phyloP scores from a whole-genome alignment of 64 coral and sea anemone species.

The Montipora foliosa region DNA sequence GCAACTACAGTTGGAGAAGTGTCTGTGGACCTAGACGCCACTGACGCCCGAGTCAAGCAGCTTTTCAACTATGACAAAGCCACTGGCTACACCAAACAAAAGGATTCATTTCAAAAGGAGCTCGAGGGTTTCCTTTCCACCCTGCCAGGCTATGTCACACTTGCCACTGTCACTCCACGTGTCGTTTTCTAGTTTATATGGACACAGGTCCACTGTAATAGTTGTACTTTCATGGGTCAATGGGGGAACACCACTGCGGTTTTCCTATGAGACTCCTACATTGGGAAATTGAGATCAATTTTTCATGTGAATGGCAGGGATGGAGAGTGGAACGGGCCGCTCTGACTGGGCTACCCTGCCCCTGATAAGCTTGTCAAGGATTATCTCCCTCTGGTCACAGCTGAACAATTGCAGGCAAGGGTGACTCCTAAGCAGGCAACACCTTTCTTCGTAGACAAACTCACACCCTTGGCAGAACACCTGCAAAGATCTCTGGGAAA shows the following conservation, averaged over 20 bases:
- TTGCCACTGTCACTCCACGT: slow-evolving; percentile 20
- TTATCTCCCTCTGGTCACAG: slow-evolving; percentile 27
- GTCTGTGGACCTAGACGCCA: slow-evolving; percentile 5
- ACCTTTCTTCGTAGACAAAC: slow-evolving; percentile 16
- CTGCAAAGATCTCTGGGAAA: not conserved
- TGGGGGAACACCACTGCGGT: slow-evolving; percentile 7
- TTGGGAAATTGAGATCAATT: slow-evolving; percentile 40
- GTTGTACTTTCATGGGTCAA: slow-evolving; percentile 40
- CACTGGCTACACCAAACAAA: not conserved
- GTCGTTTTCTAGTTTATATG: slow-evolving; percentile 36
- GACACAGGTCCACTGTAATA: slow-evolving; percentile 47
- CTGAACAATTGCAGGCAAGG: not conserved
- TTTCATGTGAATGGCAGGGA: slow-evolving; percentile 16
- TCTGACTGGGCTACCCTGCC: slow-evolving; percentile 11
- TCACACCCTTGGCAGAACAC: not conserved
- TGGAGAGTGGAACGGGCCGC: slow-evolving; percentile 13
- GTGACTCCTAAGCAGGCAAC: slow-evolving; percentile 18
- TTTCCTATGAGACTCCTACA: slow-evolving; percentile 52
- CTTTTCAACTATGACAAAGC: not conserved
- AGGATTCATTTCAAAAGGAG: too few species aligned
- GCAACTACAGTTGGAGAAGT: not conserved
- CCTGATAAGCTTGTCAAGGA: slow-evolving; percentile 56
- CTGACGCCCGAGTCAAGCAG: not conserved
- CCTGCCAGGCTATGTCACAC: too few species aligned
- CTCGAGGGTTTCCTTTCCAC: too few species aligned